Evolutionary conservation across 2,888 invertebrate species (phyloP), one percentile per base, ranked within the genome.

Genomic region (Acronicta alni): DNA sequence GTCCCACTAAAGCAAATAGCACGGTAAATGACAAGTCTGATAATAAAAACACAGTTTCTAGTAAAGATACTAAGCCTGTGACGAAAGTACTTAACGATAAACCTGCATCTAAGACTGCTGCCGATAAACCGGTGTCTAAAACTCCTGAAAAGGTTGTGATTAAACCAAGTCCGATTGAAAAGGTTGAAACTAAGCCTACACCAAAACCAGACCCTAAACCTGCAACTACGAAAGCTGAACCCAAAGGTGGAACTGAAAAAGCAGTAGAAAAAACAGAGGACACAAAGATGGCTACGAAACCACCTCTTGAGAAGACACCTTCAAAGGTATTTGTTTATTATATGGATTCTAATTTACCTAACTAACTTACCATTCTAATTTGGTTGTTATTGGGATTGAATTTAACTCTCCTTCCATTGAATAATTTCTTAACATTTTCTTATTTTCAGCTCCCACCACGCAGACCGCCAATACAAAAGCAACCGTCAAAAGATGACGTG

Each of bases 241-340:
- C 74, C 6, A 80, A 83, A 65, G 79, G 79, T 73, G 41, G 71
- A 78, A 77, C 82, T 53, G 81, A 77, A 59, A 87, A 86, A 61
- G 59, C 77, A 61, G 76, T 81, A 69, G 85, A 82, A 44, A 89
- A 88, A 70, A 56, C 67, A 48, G 90, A 92, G 73, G 89, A 90
- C 15, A 85, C 85, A 68, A 89, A 89, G 74, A 93, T 94, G 93
- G 90, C 93, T 14, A 92, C 94, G 0, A 94, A 94, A 80, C 94
- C 94, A 60, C 93, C 92, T 0, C 57, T 90, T 37, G 93, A 93
- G 67, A 93, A 93, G 62, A 64, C 84, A 42, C 86, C 93, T 39
- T 89, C 93, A 6, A 94, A 93, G 90, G 93, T 92, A 85, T 41
- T 12, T 26, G 10, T 8, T 14, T 9, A 10, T 30, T 7, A 20